These are phyloP conservation scores for Eristalis arbustorum DNA, from an alignment of 2,888 invertebrate species.

Conservation along the genomic window DNA sequence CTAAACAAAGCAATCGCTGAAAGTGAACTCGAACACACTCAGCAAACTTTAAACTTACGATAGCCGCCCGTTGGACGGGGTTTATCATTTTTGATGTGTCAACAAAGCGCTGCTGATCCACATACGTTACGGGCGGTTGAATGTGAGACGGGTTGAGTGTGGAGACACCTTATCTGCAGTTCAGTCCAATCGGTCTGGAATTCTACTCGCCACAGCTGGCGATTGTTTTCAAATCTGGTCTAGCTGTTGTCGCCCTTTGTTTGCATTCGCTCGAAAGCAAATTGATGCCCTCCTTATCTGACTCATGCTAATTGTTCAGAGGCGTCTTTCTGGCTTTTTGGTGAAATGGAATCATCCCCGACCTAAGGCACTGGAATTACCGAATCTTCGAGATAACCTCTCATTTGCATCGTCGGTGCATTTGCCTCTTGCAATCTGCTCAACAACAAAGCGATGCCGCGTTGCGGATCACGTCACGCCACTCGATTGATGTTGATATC, in stretches of 20 bases:
- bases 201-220: not conserved
- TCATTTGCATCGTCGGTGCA: not conserved
- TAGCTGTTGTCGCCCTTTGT: not conserved
- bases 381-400: conserved; percentile 16
- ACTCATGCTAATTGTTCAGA: not conserved
- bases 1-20: not conserved
- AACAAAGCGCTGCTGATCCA: not conserved
- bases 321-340: not conserved
- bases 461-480: not conserved
- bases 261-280: conserved; percentile 12
- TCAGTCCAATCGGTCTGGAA: not conserved
- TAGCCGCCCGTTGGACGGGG: not conserved
- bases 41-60: not conserved
- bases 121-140: not conserved
- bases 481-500: conserved; percentile 3
- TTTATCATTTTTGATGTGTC: not conserved
- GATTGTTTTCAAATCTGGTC: conserved; percentile 4
- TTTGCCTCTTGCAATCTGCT: not conserved
- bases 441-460: conserved; percentile 3
- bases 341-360: conserved; percentile 13
- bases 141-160: no score
- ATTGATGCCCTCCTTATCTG: conserved; percentile 6
- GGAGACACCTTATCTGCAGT: no score
- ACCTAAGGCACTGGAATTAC: conserved; percentile 30
- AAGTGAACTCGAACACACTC: not conserved